Percentiles rank a stretch among this genome's conserved stretches.
Evolutionary conservation across 2,797 vertebrate genomes (phyloP).

Genomic region (Enteromius treurensis): DNA sequence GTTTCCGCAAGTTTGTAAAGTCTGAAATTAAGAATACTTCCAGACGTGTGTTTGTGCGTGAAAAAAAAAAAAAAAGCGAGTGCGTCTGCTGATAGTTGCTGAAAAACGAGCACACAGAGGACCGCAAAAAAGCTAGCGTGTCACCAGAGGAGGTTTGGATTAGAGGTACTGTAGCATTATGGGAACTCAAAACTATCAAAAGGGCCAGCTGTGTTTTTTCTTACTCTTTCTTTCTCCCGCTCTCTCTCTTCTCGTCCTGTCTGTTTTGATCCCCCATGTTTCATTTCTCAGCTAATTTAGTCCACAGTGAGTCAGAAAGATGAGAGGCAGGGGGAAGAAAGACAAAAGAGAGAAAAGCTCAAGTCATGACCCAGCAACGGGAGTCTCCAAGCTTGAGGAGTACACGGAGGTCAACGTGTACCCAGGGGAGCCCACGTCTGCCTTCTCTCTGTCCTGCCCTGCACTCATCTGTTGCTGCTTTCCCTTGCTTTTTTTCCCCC

Average conservation of each 20-base stretch:
- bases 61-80: neutral
- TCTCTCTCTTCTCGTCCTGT: slow-evolving; percentile 44
- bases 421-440: slow-evolving; percentile 65
- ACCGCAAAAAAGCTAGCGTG: slow-evolving; percentile 39
- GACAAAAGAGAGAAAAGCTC: slow-evolving; percentile 61
- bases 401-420: slow-evolving; percentile 68
- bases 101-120: slow-evolving; percentile 26
- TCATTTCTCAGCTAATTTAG: slow-evolving; percentile 63
- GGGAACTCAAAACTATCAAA: slow-evolving; percentile 62
- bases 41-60: slow-evolving; percentile 45
- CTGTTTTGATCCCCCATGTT: slow-evolving; percentile 59
- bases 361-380: slow-evolving; percentile 66
- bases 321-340: slow-evolving; percentile 37
- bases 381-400: slow-evolving; percentile 67
- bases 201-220: slow-evolving; percentile 66
- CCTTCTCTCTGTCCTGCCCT: slow-evolving; percentile 54
- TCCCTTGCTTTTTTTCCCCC: slow-evolving; percentile 2
- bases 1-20: slow-evolving; percentile 65
- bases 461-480: slow-evolving; percentile 59
- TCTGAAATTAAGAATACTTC: slow-evolving; percentile 59
- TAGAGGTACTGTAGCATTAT: slow-evolving; percentile 50
- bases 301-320: slow-evolving; percentile 59
- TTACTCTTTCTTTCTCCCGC: slow-evolving; percentile 40
- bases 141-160: slow-evolving; percentile 51
- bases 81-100: slow-evolving; percentile 60